These are phyloP conservation scores for Acrobasis repandana DNA, from an alignment of 2,888 invertebrate genomes.

Conservation along the genomic window DNA sequence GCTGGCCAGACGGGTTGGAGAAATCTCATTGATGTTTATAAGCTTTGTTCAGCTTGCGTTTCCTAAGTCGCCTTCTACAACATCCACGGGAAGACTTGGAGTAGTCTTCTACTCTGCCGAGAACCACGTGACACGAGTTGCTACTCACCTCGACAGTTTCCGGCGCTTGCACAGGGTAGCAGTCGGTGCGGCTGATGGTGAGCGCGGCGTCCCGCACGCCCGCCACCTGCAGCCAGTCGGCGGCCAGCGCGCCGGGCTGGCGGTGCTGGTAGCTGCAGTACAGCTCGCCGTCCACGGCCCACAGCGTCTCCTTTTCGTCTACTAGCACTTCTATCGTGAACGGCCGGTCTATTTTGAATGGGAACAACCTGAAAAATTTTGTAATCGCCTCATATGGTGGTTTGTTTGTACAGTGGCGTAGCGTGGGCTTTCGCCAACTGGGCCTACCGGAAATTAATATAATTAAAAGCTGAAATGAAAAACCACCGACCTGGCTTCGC, in stretches of 20 bases:
- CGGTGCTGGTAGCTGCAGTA: constrained; percentile 88
- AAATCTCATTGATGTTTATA: no score
- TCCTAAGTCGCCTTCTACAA: no score
- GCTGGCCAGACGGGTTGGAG: no score
- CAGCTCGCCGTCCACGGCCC: constrained; percentile 89
- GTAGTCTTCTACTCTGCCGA: no score
- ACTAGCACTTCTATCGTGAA: constrained; percentile 84
- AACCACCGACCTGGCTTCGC: no score
- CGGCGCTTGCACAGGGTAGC: constrained; percentile 67
- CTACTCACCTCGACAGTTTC: constrained; percentile 51
- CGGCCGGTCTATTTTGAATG: constrained; percentile 69
- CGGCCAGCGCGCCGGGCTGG: constrained; percentile 54
- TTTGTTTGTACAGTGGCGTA: no score
- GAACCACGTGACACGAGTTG: no score
- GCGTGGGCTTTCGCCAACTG: no score
- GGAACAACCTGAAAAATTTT: constrained; percentile 63
- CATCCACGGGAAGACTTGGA: no score
- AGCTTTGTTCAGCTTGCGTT: no score
- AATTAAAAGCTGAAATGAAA: no score
- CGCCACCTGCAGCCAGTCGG: constrained; percentile 81
- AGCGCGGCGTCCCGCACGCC: constrained; percentile 85
- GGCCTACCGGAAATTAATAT: no score
- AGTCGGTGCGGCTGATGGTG: constrained; percentile 81
- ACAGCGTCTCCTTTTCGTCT: constrained; percentile 83
- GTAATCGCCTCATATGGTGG: background rate